Conservation (phyloP, 2,888 invertebrate species). For the Ellobium chinense region DNA sequence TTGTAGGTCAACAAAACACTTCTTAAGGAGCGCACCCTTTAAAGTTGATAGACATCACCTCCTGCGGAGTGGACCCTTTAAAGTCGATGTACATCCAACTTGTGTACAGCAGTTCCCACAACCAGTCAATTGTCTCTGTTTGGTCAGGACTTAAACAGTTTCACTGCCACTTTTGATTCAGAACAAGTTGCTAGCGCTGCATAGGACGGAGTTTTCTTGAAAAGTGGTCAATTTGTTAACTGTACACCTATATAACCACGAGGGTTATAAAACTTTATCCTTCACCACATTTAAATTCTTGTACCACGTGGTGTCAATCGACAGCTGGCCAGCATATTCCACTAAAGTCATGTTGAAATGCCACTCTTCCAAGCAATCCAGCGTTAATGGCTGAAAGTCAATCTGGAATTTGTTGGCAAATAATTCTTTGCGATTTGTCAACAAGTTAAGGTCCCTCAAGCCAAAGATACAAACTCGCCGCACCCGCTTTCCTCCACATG, state of each 20-base stretch:
- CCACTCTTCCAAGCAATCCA: slow-evolving; percentile 69
- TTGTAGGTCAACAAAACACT: no score
- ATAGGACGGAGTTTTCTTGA: background rate
- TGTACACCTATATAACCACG: background rate
- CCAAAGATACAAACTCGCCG: slow-evolving; percentile 71
- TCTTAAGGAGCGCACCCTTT: no score
- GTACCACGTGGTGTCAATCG: slow-evolving; percentile 47
- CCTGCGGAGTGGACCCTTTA: no score
- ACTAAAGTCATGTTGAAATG: slow-evolving; percentile 53
- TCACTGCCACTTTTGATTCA: no score
- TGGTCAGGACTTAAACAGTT: no score
- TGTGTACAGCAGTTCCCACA: background rate
- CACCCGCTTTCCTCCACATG: slow-evolving; percentile 65
- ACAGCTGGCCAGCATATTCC: slow-evolving; percentile 41
- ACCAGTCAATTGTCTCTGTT: no score
- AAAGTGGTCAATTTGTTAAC: background rate
- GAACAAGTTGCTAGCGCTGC: no score
- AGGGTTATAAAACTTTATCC: slow-evolving; percentile 41
- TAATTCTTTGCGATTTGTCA: slow-evolving; percentile 61
- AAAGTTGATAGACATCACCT: no score
- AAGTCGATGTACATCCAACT: background rate
- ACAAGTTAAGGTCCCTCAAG: slow-evolving; percentile 61
- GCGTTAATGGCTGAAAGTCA: slow-evolving; percentile 59
- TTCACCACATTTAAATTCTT: slow-evolving; percentile 39
- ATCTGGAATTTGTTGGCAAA: slow-evolving; percentile 72